These are phyloP conservation scores for Crioceris asparagi DNA, from an alignment of 2,888 invertebrate genomes.

Conservation along the genomic window DNA sequence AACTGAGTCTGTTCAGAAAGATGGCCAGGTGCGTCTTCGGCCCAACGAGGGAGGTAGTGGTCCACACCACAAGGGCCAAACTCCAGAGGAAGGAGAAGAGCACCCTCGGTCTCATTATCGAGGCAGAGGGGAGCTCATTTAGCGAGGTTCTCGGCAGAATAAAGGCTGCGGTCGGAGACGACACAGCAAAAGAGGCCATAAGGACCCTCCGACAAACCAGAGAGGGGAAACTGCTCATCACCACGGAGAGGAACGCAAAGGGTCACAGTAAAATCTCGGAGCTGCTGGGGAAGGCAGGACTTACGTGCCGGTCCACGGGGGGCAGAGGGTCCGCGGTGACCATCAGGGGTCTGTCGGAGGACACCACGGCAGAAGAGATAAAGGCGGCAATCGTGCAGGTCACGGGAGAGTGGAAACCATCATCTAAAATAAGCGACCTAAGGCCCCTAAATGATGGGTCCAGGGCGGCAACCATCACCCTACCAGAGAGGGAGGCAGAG, in stretches of 20 bases:
- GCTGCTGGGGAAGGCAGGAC: too few species aligned
- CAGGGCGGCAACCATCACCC: neutral
- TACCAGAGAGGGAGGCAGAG: neutral
- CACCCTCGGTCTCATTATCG: conserved; percentile 2
- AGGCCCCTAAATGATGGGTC: neutral
- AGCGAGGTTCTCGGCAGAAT: neutral
- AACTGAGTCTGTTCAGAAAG: too few species aligned
- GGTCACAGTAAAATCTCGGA: too few species aligned
- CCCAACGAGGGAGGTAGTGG: too few species aligned
- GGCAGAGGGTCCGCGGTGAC: neutral
- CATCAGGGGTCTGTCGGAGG: conserved; percentile 1
- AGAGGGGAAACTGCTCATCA: conserved; percentile 1
- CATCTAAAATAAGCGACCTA: neutral
- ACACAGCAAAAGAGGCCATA: neutral
- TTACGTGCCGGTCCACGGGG: too few species aligned
- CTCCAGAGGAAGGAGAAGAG: conserved; percentile 1
- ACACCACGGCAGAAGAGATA: neutral
- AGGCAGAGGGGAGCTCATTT: conserved; percentile 1
- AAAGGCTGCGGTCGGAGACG: neutral
- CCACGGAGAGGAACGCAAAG: neutral
- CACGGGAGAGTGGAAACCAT: neutral
- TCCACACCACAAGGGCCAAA: too few species aligned
- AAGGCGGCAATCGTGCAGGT: neutral
- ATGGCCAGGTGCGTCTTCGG: too few species aligned
- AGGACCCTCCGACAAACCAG: neutral